phyloP scores from a whole-genome alignment of 2,113 vertebrate genomes.

The Microtus ochrogaster region DNA sequence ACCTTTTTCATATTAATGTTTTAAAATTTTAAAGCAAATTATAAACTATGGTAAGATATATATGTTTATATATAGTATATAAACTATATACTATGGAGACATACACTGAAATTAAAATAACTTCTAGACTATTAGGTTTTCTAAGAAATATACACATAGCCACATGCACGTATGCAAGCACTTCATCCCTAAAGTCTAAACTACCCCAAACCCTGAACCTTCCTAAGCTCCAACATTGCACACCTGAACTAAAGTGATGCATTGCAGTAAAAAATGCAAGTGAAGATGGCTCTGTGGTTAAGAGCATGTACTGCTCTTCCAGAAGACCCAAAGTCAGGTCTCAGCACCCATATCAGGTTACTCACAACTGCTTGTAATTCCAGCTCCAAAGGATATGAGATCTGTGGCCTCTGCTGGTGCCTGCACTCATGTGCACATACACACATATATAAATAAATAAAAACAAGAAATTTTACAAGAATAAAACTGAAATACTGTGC shows the following conservation, averaged over 20 bases:
- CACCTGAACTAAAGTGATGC: neutral
- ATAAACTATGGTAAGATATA: neutral
- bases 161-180: neutral
- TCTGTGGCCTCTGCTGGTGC: neutral
- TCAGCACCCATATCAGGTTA: neutral
- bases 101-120: conserved; percentile 48
- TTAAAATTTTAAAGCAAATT: conserved; percentile 30
- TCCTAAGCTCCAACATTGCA: neutral
- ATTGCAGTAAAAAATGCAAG: neutral
- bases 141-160: neutral
- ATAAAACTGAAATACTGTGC: neutral
- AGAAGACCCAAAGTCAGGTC: neutral
- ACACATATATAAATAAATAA: neutral
- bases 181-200: neutral
- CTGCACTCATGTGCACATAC: neutral
- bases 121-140: neutral
- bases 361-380: neutral
- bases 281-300: neutral
- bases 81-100: neutral
- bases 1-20: neutral
- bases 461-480: neutral
- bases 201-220: neutral
- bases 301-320: neutral
- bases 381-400: neutral
- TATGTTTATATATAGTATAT: too few relatives aligned